Base-by-base conservation (phyloP, 2,797 vertebrate species). In the Eospalax fontanierii region DNA sequence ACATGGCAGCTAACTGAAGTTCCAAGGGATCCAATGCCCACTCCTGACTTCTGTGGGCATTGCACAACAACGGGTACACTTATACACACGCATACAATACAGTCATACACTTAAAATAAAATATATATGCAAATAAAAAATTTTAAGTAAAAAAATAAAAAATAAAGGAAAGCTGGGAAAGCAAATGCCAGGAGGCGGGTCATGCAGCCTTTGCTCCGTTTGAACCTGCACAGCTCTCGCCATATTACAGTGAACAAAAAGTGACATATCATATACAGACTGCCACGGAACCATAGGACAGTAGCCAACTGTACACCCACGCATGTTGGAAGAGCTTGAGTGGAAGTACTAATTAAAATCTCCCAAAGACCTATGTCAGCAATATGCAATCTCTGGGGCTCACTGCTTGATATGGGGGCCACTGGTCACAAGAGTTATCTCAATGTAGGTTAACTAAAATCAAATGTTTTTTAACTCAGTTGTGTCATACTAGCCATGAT, bases 361-460 rank as follows among this genome's bases (percentile, higher is more conserved):
- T 57, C 63, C 80, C 71, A 8, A 87, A 75, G 46, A 76, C 68
- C 38, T 66, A 1, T 30, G 26, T 79, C 30, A 91, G 87, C 68
- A 89, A 87, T 94, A 43, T 6, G 15, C 4, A 66, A 46, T 12
- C 2, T 83, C 30, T 71, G 30, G 33, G 6, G 11, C 12, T 1
- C 16, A 59, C 50, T 93, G 10, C 75, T 40, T 35, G 59, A 61
- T 54, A 66, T 14, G 5, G 43, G 57, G 63, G 40, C 43, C 26
- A 46, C 30, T 33, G 22, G n/a, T 71, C 38, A 78, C 14, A 26
- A 21, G 33, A 89, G 21, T 76, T 91, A 38, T 65, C 75, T 80
- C 86, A 79, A 80, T 90, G 87, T 61, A 82, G 33, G 59, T 89
- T 46, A 91, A 94, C 65, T 89, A 59, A 85, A 80, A 87, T 92